phyloP scores from a whole-genome alignment of 92 coral and sea anemone genomes.

The Montipora capitata region DNA sequence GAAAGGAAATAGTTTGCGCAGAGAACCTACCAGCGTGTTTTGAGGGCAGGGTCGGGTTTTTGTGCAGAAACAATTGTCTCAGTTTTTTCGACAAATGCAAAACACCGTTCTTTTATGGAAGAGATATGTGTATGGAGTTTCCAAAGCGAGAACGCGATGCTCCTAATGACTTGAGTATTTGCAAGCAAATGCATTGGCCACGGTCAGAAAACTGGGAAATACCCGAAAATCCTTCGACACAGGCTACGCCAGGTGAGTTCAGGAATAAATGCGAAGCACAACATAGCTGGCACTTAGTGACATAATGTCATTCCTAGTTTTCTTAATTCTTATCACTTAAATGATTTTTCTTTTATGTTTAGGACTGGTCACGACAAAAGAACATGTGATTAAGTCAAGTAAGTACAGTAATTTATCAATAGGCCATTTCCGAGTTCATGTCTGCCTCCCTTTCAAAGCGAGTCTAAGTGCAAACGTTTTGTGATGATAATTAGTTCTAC shows the following conservation, averaged over 20 bases:
- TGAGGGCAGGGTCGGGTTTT: constrained; percentile 49
- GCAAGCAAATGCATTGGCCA: constrained; percentile 84
- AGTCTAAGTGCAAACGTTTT: too few relatives aligned
- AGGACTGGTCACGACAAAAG: neutral
- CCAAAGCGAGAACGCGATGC: constrained; percentile 45
- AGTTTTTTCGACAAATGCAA: constrained; percentile 66
- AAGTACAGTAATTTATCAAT: neutral
- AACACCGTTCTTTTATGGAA: constrained; percentile 52
- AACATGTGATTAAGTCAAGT: neutral
- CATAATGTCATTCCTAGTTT: too few relatives aligned
- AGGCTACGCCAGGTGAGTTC: constrained; percentile 4
- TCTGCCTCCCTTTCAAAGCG: too few relatives aligned
- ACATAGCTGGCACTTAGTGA: too few relatives aligned
- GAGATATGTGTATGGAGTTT: constrained; percentile 77
- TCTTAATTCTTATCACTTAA: too few relatives aligned
- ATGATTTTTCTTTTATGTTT: neutral
- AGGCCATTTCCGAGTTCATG: too few relatives aligned
- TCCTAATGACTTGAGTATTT: neutral
- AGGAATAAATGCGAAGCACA: neutral
- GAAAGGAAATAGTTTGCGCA: constrained; percentile 65
- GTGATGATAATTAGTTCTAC: too few relatives aligned
- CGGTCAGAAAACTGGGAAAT: constrained; percentile 77
- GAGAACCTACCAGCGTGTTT: constrained; percentile 76
- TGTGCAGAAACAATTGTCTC: constrained; percentile 72
- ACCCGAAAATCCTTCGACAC: neutral